These are phyloP conservation scores for Echinarachnius parma DNA, from an alignment of 53 echinoderm and acorn worm species.

Conservation along the genomic window DNA sequence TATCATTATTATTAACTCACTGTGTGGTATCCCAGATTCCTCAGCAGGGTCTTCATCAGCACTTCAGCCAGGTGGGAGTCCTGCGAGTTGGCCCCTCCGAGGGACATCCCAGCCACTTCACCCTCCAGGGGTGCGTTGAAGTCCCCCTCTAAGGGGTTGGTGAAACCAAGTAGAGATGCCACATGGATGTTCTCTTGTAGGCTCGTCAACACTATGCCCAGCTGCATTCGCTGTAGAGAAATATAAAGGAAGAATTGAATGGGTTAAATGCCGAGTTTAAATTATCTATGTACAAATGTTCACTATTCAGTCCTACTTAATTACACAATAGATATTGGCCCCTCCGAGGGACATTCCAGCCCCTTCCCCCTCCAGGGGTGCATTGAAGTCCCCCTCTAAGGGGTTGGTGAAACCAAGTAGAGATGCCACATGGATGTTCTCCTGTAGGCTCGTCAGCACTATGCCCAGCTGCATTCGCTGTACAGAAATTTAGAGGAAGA, in stretches of 20 bases:
- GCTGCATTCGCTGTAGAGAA: constrained; percentile 86
- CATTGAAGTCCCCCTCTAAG: constrained; percentile 66
- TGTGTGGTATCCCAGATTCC: constrained; percentile 96
- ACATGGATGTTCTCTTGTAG: constrained; percentile 96
- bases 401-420: constrained; percentile 91
- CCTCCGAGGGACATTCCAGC: constrained; percentile 40
- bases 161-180: constrained; percentile 91
- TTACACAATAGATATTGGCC: too few species aligned
- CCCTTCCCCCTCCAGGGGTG: constrained; percentile 57
- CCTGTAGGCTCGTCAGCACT: constrained; percentile 91
- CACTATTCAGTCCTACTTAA: too few species aligned
- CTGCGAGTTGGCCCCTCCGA: constrained; percentile 49
- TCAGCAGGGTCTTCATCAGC: constrained; percentile 90
- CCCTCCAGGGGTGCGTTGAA: constrained; percentile 60
- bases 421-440: constrained; percentile 95
- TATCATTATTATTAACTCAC: constrained; percentile 71
- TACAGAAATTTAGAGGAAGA: neutral
- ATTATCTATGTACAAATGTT: too few species aligned
- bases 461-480: constrained; percentile 99
- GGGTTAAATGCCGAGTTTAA: too few species aligned
- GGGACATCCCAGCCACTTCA: constrained; percentile 32
- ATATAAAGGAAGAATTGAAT: neutral
- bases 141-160: constrained; percentile 80
- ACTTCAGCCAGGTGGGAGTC: constrained; percentile 92
- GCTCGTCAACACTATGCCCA: constrained; percentile 93